These are phyloP conservation scores for Acutogordius australiensis DNA, from an alignment of 2,888 invertebrate genomes.

Conservation along the genomic window DNA sequence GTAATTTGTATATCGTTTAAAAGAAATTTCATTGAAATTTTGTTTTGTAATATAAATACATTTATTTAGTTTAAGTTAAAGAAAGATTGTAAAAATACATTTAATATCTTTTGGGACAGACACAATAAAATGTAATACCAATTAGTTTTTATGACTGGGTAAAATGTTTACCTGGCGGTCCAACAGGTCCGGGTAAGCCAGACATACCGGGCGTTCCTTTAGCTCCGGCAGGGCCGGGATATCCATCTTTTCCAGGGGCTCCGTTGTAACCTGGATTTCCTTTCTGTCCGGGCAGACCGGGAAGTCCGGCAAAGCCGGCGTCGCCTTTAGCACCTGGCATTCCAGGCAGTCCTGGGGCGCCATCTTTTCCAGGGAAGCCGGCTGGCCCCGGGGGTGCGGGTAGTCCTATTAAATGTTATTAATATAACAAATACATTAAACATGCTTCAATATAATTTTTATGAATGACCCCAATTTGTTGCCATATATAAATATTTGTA, in stretches of 20 bases:
- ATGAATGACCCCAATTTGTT: too few relatives aligned
- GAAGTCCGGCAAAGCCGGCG: neutral
- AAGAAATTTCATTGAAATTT: too few relatives aligned
- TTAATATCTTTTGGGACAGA: too few relatives aligned
- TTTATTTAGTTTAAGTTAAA: too few relatives aligned
- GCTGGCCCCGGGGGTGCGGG: conserved; percentile 14
- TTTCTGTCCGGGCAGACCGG: conserved; percentile 30
- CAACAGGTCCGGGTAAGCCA: conserved; percentile 15
- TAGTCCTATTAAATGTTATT: conserved; percentile 10
- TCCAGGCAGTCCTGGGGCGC: conserved; percentile 14
- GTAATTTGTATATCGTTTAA: too few relatives aligned
- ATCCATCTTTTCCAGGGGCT: conserved; percentile 30
- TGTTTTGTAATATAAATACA: too few relatives aligned
- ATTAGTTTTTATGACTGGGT: neutral
- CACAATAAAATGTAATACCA: too few relatives aligned
- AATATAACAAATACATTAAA: too few relatives aligned
- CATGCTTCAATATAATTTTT: too few relatives aligned
- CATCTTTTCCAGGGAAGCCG: conserved; percentile 15
- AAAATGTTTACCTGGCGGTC: conserved; percentile 16
- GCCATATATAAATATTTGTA: too few relatives aligned
- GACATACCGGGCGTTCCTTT: conserved; percentile 17
- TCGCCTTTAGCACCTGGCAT: conserved; percentile 15
- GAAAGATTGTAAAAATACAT: too few relatives aligned
- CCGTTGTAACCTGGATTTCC: conserved; percentile 29
- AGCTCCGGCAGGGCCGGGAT: conserved; percentile 29